phyloP scores from a whole-genome alignment of 1,140 invertebrate genomes.

The Trigoniulus corallinus region DNA sequence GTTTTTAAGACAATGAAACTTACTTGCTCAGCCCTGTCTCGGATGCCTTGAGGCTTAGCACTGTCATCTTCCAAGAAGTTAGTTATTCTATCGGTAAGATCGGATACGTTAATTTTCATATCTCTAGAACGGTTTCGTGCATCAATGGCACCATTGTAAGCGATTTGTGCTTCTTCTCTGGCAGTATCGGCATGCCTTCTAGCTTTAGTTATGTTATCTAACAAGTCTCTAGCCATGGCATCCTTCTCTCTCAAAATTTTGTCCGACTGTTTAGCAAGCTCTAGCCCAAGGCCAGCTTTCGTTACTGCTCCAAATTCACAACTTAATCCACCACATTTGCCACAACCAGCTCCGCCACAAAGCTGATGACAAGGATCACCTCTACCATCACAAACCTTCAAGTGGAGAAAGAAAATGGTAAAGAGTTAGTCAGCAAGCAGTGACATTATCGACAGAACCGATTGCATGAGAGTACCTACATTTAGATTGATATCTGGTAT shows the following conservation, averaged over 20 bases:
- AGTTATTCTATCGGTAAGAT: constrained; percentile 47
- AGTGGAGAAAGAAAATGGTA: constrained; percentile 15
- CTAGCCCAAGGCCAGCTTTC: constrained; percentile 65
- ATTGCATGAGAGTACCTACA: constrained; percentile 20
- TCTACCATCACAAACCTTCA: constrained; percentile 66
- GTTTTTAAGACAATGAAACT: constrained; percentile 9
- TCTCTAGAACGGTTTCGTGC: constrained; percentile 39
- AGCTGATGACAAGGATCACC: constrained; percentile 71
- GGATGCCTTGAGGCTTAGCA: constrained; percentile 62
- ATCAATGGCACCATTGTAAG: constrained; percentile 34
- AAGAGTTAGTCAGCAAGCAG: not conserved
- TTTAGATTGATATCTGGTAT: constrained; percentile 70
- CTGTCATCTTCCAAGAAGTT: constrained; percentile 56
- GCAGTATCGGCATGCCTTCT: constrained; percentile 38
- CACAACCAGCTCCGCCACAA: constrained; percentile 89
- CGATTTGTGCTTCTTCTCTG: constrained; percentile 36
- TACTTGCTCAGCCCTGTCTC: constrained; percentile 56
- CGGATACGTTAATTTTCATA: constrained; percentile 32
- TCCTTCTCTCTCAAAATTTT: constrained; percentile 60
- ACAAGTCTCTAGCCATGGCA: constrained; percentile 47
- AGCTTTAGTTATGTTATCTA: constrained; percentile 36
- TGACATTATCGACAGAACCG: not conserved
- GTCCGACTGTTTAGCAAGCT: constrained; percentile 67
- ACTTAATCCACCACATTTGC: constrained; percentile 70
- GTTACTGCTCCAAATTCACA: constrained; percentile 77